Conservation (phyloP, 2,888 invertebrate genomes). For the Epistrophe eligans region DNA sequence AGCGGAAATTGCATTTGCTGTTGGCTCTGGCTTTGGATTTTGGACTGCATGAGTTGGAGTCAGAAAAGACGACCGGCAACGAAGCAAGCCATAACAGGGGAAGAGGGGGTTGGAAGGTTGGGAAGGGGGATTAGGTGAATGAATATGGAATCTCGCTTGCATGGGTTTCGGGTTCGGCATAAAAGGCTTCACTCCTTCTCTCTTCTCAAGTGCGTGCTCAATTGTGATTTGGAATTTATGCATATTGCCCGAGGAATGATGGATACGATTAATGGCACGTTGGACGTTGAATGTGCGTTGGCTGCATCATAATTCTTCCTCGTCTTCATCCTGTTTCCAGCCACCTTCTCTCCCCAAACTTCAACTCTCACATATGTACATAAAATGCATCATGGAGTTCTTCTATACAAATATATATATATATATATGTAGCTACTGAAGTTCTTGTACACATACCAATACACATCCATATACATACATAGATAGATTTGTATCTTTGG, state of each 20-base stretch:
- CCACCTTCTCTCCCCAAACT: constrained; percentile 10
- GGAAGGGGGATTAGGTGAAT: constrained; percentile 34
- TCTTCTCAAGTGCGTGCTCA: constrained; percentile 67
- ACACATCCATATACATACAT: not conserved
- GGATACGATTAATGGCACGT: constrained; percentile 75
- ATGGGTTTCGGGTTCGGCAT: constrained; percentile 49
- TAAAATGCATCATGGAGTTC: constrained; percentile 31
- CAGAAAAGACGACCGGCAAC: not conserved
- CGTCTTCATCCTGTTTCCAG: constrained; percentile 65
- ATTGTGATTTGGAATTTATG: constrained; percentile 75
- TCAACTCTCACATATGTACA: not conserved
- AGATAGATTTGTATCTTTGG: constrained; percentile 19
- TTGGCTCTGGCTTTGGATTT: constrained; percentile 29
- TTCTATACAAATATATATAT: constrained; percentile 14
- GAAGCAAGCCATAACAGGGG: not conserved
- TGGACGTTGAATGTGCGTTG: constrained; percentile 74
- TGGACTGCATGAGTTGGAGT: constrained; percentile 7
- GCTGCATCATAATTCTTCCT: constrained; percentile 73
- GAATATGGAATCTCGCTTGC: constrained; percentile 56
- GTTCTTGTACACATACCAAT: not conserved
- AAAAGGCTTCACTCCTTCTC: constrained; percentile 50
- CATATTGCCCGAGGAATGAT: constrained; percentile 75
- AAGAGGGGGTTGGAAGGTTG: not conserved
- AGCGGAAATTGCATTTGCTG: constrained; percentile 74
- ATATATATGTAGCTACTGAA: not conserved